Percentiles rank a stretch among this genome's conserved stretches.
Conservation (phyloP, 2,797 vertebrate species). For the Sparidentex hasta region DNA sequence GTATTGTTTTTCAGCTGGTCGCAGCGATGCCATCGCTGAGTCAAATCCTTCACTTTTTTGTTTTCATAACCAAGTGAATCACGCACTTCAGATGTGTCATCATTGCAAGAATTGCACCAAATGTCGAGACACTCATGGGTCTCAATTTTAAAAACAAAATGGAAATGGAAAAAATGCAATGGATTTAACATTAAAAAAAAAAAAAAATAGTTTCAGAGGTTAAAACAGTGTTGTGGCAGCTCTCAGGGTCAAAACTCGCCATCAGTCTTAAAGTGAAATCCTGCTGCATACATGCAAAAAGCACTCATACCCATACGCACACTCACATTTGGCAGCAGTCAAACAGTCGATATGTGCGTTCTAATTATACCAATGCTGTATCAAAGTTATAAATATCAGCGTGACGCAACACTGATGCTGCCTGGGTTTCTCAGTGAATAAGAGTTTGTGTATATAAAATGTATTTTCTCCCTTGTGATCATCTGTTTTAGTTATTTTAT, state of each 20-base stretch:
- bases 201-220: background rate
- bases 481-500: too few relatives aligned
- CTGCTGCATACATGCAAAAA: constrained; percentile 6
- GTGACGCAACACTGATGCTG: constrained; percentile 53
- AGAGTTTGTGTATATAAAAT: too few relatives aligned
- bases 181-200: background rate
- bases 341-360: constrained; percentile 61
- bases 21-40: background rate
- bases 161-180: background rate
- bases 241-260: background rate
- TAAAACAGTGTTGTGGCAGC: background rate
- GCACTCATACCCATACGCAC: constrained; percentile 18
- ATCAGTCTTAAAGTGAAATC: constrained; percentile 10
- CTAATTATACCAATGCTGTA: constrained; percentile 70
- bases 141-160: background rate
- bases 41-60: constrained; percentile 2
- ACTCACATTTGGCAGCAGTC: constrained; percentile 56
- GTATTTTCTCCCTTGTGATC: too few relatives aligned
- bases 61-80: constrained; percentile 7
- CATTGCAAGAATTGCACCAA: background rate
- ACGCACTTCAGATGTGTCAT: constrained; percentile 8
- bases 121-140: background rate
- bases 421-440: constrained; percentile 9
- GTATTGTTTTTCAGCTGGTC: constrained; percentile 21
- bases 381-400: constrained; percentile 67